A percentile compares a stretch with the other conserved stretches of the same genome.
phyloP scores from a whole-genome alignment of 2,113 vertebrate genomes.

The Urocitellus parryii region DNA sequence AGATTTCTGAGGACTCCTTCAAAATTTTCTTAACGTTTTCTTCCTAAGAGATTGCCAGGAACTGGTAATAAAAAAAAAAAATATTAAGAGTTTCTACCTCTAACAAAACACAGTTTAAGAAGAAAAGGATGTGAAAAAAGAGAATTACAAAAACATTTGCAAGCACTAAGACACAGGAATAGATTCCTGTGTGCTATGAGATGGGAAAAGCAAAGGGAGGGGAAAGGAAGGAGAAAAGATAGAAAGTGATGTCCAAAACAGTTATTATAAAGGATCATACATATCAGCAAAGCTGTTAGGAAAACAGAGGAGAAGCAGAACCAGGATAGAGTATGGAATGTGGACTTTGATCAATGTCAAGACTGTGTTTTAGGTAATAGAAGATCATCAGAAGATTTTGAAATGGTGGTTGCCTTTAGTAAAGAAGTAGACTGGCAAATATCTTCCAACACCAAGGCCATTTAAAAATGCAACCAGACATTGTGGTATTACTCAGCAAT shows the following conservation, averaged over 20 bases:
- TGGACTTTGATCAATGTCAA: neutral
- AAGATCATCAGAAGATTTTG: neutral
- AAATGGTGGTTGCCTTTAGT: neutral
- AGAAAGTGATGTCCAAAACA: neutral
- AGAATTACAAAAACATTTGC: neutral
- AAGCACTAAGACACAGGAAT: neutral
- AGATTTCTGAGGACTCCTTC: neutral
- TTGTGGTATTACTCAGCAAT: neutral
- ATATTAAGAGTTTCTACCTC: slow-evolving; percentile 5
- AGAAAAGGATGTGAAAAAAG: slow-evolving; percentile 27
- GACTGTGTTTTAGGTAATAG: neutral
- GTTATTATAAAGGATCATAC: neutral
- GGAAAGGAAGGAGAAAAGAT: fast-evolving
- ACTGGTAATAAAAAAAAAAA: slow-evolving; percentile 19
- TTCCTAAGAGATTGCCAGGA: neutral
- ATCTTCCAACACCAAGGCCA: neutral
- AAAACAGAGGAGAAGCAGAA: neutral
- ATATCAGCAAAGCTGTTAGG: neutral
- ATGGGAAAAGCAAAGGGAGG: neutral
- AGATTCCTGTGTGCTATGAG: neutral
- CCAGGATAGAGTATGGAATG: neutral
- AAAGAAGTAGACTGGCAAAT: neutral
- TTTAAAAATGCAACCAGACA: neutral
- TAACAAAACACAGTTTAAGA: slow-evolving; percentile 18
- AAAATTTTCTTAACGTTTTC: slow-evolving; percentile 10